phyloP scores from a whole-genome alignment of 2,888 invertebrate genomes.

The Pyrrhia umbra region DNA sequence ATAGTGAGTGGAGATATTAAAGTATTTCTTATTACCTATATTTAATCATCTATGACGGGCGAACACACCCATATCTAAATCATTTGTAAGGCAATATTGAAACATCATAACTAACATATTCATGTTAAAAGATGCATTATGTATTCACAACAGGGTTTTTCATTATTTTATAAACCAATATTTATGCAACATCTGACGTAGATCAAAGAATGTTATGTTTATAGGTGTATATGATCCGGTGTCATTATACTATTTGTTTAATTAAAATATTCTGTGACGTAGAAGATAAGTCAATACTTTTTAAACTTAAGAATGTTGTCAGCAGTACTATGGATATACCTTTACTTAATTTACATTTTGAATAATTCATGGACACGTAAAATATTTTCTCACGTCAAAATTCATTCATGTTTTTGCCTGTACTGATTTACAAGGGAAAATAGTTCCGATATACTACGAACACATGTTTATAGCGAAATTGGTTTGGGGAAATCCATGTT shows the following conservation, averaged over 20 bases:
- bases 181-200: slow-evolving; percentile 16
- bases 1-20: no score
- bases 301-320: slow-evolving; percentile 21
- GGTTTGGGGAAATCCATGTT: slow-evolving; percentile 10
- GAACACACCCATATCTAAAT: slow-evolving; percentile 18
- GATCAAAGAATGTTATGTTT: slow-evolving; percentile 13
- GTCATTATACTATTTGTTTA: slow-evolving; percentile 20
- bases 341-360: neutral
- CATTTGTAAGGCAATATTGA: slow-evolving; percentile 34
- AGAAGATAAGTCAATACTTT: slow-evolving; percentile 29
- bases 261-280: slow-evolving; percentile 21
- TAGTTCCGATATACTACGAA: slow-evolving; percentile 2
- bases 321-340: neutral
- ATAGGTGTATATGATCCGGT: slow-evolving; percentile 13
- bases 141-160: slow-evolving; percentile 28
- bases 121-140: slow-evolving; percentile 25
- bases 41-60: slow-evolving; percentile 11
- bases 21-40: no score
- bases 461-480: neutral
- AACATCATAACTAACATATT: slow-evolving; percentile 23
- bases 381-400: slow-evolving; percentile 8
- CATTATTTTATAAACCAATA: slow-evolving; percentile 35
- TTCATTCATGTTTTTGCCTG: slow-evolving; percentile 13
- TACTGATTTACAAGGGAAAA: slow-evolving; percentile 10
- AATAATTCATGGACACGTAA: slow-evolving; percentile 18